A percentile compares a stretch with the other conserved stretches of the same genome.
phyloP scores from a whole-genome alignment of 2,888 invertebrate genomes.

The Blastobasis adustella region DNA sequence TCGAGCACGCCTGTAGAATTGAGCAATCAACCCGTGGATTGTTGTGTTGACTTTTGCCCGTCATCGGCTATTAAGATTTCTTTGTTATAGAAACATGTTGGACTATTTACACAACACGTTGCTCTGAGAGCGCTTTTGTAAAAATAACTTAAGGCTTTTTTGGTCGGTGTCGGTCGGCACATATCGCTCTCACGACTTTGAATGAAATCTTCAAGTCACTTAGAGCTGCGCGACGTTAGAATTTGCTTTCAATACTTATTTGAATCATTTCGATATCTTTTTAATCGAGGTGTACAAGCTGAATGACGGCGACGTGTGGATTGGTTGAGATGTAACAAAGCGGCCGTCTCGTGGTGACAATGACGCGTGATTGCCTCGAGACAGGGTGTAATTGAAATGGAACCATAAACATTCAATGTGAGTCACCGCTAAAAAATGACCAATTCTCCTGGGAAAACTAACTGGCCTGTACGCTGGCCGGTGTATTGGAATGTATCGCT shows the following conservation, averaged over 20 bases:
- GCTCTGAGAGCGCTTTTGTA: slow-evolving; percentile 58
- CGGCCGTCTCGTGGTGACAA: slow-evolving; percentile 58
- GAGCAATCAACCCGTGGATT: slow-evolving; percentile 70
- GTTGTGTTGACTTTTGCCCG: slow-evolving; percentile 69
- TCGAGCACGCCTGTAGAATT: slow-evolving; percentile 46
- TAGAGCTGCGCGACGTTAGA: slow-evolving; percentile 60
- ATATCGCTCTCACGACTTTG: slow-evolving; percentile 65
- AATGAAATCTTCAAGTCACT: slow-evolving; percentile 69
- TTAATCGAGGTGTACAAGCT: slow-evolving; percentile 38
- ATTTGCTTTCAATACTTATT: slow-evolving; percentile 64
- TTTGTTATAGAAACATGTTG: slow-evolving; percentile 73
- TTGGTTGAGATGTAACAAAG: slow-evolving; percentile 52
- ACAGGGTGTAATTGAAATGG: slow-evolving; percentile 64
- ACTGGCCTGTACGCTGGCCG: no score
- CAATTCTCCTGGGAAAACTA: slow-evolving; percentile 42
- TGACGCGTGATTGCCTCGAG: slow-evolving; percentile 64
- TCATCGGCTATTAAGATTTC: slow-evolving; percentile 74
- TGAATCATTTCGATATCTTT: slow-evolving; percentile 64
- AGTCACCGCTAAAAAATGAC: slow-evolving; percentile 53
- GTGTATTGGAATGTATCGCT: no score
- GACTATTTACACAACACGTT: slow-evolving; percentile 73
- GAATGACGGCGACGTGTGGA: slow-evolving; percentile 54
- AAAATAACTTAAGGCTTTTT: slow-evolving; percentile 59
- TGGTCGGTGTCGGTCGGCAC: slow-evolving; percentile 46
- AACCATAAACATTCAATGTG: slow-evolving; percentile 48